Percentiles rank a stretch among this genome's conserved stretches.
phyloP scores from a whole-genome alignment of 30 jellyfish, hydroid and myxozoan genomes.

The Pelagia noctiluca region DNA sequence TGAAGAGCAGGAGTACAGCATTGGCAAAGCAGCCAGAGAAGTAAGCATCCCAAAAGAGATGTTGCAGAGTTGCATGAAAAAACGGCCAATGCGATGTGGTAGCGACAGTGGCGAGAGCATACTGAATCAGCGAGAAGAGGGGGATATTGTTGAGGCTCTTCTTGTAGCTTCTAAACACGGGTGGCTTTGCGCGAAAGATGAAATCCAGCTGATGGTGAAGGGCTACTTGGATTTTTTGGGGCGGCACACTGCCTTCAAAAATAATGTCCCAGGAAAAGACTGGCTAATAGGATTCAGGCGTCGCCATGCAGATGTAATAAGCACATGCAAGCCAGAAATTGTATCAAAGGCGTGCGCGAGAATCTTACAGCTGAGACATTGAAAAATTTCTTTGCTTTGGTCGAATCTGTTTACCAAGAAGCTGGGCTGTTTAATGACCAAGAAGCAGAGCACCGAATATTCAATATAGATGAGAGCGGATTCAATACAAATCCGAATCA shows the following conservation, averaged over 20 bases:
- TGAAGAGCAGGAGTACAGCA: neutral
- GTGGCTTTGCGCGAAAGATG: slow-evolving; percentile 32
- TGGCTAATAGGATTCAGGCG: slow-evolving; percentile 54
- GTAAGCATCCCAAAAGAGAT: slow-evolving; percentile 20
- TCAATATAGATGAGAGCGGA: slow-evolving; percentile 42
- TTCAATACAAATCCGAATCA: slow-evolving; percentile 29
- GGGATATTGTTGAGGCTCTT: slow-evolving; percentile 23
- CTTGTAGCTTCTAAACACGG: slow-evolving; percentile 1
- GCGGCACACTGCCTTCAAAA: slow-evolving; percentile 27
- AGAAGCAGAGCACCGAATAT: neutral
- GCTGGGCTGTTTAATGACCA: neutral
- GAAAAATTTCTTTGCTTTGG: slow-evolving; percentile 20
- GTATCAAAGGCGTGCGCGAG: slow-evolving; percentile 55
- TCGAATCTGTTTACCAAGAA: neutral
- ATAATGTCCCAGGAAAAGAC: slow-evolving; percentile 58
- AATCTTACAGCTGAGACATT: slow-evolving; percentile 35
- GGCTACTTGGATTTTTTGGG: slow-evolving; percentile 10
- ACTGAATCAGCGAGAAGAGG: slow-evolving; percentile 14
- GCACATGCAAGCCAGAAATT: slow-evolving; percentile 42
- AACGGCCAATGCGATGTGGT: slow-evolving; percentile 18
- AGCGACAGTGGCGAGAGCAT: slow-evolving; percentile 6
- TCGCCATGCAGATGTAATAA: slow-evolving; percentile 30
- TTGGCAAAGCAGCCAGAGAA: neutral
- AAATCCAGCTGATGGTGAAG: slow-evolving; percentile 41
- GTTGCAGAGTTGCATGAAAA: slow-evolving; percentile 27